phyloP scores from a whole-genome alignment of 2,888 invertebrate species.

The Drosophila antonietae region DNA sequence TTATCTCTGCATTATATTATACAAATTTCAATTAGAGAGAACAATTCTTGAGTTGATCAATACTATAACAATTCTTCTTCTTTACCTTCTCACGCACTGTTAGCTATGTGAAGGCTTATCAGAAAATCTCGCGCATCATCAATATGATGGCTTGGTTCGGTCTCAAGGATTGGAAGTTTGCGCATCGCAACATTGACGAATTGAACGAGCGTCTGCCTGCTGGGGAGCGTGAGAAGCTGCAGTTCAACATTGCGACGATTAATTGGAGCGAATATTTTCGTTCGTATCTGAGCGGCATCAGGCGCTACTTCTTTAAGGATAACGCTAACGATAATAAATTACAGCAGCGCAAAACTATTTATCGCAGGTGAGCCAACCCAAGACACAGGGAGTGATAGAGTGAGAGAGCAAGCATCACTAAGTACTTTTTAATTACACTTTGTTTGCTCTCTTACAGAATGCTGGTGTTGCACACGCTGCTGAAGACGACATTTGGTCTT shows the following conservation, averaged over 20 bases:
- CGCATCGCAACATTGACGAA: constrained; percentile 83
- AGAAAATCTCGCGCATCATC: constrained; percentile 83
- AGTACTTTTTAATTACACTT: constrained; percentile 82
- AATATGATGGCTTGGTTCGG: constrained; percentile 85
- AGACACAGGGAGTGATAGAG: constrained; percentile 9
- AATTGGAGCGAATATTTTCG: constrained; percentile 89
- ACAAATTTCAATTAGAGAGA: not conserved
- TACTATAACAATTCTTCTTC: too few species aligned
- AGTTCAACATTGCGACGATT: constrained; percentile 87
- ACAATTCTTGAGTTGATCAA: constrained; percentile 1
- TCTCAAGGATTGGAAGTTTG: constrained; percentile 84
- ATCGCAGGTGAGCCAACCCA: constrained; percentile 79
- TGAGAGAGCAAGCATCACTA: constrained; percentile 46
- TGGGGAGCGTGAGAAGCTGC: constrained; percentile 75
- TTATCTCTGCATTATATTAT: constrained; percentile 51
- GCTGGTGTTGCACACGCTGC: constrained; percentile 80
- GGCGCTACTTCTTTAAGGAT: constrained; percentile 89
- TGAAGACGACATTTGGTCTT: constrained; percentile 82
- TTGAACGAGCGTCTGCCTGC: constrained; percentile 78
- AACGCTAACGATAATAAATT: constrained; percentile 85
- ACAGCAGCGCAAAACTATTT: constrained; percentile 81
- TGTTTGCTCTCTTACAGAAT: constrained; percentile 75
- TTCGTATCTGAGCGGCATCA: constrained; percentile 88
- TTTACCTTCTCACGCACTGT: not conserved
- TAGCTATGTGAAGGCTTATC: constrained; percentile 83